Conservation (phyloP, 2,113 vertebrate species). For the Oncorhynchus nerka region DNA sequence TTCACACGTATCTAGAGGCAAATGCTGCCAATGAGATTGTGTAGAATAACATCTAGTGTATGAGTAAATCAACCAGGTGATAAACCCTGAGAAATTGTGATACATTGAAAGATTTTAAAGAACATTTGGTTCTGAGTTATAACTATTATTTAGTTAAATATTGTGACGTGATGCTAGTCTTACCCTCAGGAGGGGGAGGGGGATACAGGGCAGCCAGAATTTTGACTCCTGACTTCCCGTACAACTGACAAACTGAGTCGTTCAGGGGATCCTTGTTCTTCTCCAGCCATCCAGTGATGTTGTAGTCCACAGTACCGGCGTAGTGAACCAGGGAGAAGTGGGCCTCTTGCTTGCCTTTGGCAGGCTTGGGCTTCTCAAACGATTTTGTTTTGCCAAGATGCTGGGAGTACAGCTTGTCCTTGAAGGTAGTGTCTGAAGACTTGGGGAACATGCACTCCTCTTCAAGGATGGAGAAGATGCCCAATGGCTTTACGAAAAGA, state of each 20-base stretch:
- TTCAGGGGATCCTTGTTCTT: slow-evolving; percentile 94
- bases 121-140: not conserved
- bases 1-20: too few species aligned
- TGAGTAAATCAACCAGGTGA: fast-evolving
- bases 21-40: too few species aligned
- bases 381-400: slow-evolving; percentile 77
- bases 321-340: slow-evolving; percentile 89
- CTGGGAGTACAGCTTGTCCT: slow-evolving; percentile 41
- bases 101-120: not conserved
- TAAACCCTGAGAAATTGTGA: too few species aligned
- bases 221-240: slow-evolving; percentile 57
- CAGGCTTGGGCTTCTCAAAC: slow-evolving; percentile 88
- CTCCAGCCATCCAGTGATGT: slow-evolving; percentile 87
- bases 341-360: slow-evolving; percentile 83
- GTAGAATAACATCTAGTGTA: too few species aligned
- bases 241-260: slow-evolving; percentile 80
- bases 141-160: too few species aligned
- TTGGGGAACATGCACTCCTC: slow-evolving; percentile 56
- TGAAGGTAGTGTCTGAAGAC: slow-evolving; percentile 41
- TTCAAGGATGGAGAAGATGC: slow-evolving; percentile 51
- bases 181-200: too few species aligned
- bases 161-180: too few species aligned
- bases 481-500: slow-evolving; percentile 65
- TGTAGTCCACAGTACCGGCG: slow-evolving; percentile 88
- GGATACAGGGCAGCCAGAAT: too few species aligned